A percentile compares a stretch with the other conserved stretches of the same genome.
These are phyloP conservation scores for Tinamus guttatus DNA, from an alignment of 2,113 vertebrate genomes.

Conservation along the genomic window DNA sequence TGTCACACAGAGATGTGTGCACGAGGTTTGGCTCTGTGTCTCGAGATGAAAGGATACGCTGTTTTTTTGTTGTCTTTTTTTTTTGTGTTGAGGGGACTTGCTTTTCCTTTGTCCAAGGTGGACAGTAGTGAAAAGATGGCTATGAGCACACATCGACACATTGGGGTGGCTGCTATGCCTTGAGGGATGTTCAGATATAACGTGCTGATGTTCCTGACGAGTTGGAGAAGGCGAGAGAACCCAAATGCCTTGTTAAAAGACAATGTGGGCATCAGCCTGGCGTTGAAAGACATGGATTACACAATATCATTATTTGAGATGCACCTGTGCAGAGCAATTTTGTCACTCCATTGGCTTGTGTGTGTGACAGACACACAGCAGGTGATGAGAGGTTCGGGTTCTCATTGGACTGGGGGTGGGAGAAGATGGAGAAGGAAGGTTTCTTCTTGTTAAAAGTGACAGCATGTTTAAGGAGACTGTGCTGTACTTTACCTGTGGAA, in stretches of 20 bases:
- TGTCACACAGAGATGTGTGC: neutral
- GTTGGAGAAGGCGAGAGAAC: neutral
- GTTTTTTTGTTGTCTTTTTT: neutral
- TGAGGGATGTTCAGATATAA: neutral
- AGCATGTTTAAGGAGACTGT: neutral
- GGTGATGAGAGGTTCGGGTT: slow-evolving; percentile 11
- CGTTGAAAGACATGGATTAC: neutral
- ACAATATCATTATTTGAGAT: slow-evolving; percentile 13
- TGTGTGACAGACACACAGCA: slow-evolving; percentile 49
- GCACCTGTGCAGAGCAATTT: slow-evolving; percentile 61
- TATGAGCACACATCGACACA: neutral
- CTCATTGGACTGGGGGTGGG: slow-evolving; percentile 29
- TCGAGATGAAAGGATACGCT: neutral
- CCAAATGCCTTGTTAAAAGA: neutral
- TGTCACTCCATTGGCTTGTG: slow-evolving; percentile 18
- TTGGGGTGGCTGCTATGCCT: neutral
- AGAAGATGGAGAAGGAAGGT: slow-evolving; percentile 11
- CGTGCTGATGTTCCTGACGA: neutral
- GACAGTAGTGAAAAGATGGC: neutral
- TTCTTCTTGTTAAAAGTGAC: slow-evolving; percentile 44
- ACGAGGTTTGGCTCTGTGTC: neutral
- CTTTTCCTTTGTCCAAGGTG: slow-evolving; percentile 26
- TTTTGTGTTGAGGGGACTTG: neutral
- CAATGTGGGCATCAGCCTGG: slow-evolving; percentile 32
- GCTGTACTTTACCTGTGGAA: slow-evolving; percentile 17